Conservation (phyloP, 2,797 vertebrate genomes). For the Etheostoma perlongum region DNA sequence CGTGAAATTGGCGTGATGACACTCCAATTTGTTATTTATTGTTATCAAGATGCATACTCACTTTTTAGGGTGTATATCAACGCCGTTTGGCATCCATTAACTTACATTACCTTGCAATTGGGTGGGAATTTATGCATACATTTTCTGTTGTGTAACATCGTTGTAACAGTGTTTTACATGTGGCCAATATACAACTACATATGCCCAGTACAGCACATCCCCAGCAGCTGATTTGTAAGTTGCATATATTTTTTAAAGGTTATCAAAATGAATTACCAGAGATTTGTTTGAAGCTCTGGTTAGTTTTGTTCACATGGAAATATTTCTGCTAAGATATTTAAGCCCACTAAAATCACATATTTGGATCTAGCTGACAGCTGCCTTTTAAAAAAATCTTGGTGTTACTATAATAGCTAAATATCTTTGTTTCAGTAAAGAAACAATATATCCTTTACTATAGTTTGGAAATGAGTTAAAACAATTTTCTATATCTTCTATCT, state of each 20-base stretch:
- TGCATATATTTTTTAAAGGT: neutral
- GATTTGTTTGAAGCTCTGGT: neutral
- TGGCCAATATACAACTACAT: neutral
- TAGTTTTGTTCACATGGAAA: neutral
- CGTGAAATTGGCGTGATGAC: too few relatives aligned
- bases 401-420: too few relatives aligned
- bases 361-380: neutral
- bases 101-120: too few relatives aligned
- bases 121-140: neutral
- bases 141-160: neutral
- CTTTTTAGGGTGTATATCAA: too few relatives aligned
- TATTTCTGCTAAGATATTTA: neutral
- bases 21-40: too few relatives aligned
- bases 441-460: too few relatives aligned
- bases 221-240: neutral
- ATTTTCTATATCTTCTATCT: neutral
- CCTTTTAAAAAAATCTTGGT: too few relatives aligned
- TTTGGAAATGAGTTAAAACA: too few relatives aligned
- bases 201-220: neutral
- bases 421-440: too few relatives aligned
- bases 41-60: too few relatives aligned
- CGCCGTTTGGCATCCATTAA: too few relatives aligned
- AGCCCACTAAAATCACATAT: neutral
- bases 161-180: neutral
- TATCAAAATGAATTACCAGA: neutral